Percentiles rank a stretch among this genome's conserved stretches.
These are phyloP conservation scores for Microtus oregoni DNA, from an alignment of 2,113 vertebrate species.

Conservation along the genomic window DNA sequence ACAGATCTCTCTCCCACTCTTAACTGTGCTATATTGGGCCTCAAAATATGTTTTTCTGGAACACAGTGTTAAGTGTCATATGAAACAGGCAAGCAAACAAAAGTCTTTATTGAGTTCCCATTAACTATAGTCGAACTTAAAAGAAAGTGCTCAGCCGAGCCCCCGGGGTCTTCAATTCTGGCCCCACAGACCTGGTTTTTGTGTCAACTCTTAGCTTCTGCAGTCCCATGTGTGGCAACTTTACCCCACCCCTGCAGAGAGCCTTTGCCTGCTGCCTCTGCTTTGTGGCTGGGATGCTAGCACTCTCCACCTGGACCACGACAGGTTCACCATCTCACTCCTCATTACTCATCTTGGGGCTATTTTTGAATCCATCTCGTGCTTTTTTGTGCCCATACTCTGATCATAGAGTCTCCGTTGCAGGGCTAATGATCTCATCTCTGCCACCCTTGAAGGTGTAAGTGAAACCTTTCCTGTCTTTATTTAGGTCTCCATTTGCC, in stretches of 20 bases:
- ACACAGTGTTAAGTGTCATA: background rate
- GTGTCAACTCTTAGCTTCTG: background rate
- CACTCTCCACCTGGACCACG: background rate
- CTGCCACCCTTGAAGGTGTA: constrained; percentile 54
- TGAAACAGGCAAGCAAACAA: constrained; percentile 29
- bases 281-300: background rate
- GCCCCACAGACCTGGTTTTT: background rate
- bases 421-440: constrained; percentile 53
- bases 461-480: constrained; percentile 60
- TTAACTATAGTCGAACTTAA: constrained; percentile 14
- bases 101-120: constrained; percentile 7
- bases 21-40: background rate
- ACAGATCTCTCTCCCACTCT: background rate
- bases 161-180: background rate
- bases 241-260: background rate
- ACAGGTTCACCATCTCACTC: background rate
- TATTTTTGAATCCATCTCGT: constrained; percentile 48
- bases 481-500: constrained; percentile 61
- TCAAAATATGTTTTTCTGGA: constrained; percentile 34
- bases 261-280: constrained; percentile 24
- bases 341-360: constrained; percentile 33
- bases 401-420: constrained; percentile 57
- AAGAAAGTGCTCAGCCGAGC: background rate
- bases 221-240: background rate
- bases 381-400: constrained; percentile 41